Conservation (phyloP, 1,140 invertebrate species). For the Nilaparvata lugens region DNA sequence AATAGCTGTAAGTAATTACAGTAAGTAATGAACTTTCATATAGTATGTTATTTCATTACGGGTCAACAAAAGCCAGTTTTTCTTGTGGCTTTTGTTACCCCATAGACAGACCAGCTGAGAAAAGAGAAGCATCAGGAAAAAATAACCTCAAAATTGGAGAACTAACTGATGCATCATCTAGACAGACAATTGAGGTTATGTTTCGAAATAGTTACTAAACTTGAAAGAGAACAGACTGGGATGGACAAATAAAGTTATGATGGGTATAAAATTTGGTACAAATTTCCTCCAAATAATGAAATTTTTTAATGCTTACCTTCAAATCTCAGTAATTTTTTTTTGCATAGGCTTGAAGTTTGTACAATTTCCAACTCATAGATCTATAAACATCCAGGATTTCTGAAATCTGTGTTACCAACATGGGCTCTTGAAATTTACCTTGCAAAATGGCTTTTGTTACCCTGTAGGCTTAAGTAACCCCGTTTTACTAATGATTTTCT, state of each 20-base stretch:
- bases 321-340: conserved; percentile 1
- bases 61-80: conserved; percentile 11
- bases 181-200: conserved; percentile 6
- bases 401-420: too few relatives aligned
- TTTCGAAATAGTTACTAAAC: neutral
- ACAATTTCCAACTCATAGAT: too few relatives aligned
- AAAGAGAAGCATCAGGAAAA: neutral
- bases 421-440: too few relatives aligned
- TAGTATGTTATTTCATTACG: conserved; percentile 13
- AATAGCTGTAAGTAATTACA: neutral
- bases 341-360: too few relatives aligned
- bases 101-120: conserved; percentile 4
- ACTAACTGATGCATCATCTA: neutral
- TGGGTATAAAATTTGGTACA: neutral
- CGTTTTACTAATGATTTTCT: too few relatives aligned
- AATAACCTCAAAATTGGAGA: neutral
- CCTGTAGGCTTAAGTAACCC: too few relatives aligned
- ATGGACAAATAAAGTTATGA: neutral
- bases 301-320: conserved; percentile 12
- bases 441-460: too few relatives aligned
- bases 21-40: conserved; percentile 5
- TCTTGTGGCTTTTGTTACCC: conserved; percentile 15
- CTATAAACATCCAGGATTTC: too few relatives aligned
- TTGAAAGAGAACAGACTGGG: conserved; percentile 2
- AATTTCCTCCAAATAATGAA: neutral